Evolutionary conservation across 2,113 vertebrate species (phyloP).

Genomic region (Eudorcas thomsonii): DNA sequence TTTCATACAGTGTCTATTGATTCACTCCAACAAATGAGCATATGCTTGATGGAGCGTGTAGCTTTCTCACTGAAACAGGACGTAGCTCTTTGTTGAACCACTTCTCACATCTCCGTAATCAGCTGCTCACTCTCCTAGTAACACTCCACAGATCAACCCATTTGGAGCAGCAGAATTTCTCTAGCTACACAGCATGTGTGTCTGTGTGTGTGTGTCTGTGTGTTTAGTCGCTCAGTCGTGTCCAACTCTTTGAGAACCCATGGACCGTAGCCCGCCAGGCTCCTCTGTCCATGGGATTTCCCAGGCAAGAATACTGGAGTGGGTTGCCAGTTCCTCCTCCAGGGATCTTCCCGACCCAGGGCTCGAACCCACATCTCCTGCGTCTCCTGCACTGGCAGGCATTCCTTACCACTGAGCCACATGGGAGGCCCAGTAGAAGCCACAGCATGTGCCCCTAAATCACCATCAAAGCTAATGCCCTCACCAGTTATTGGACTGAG

Average conservation of each 20-base stretch:
- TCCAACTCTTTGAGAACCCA: background rate
- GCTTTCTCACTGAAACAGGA: background rate
- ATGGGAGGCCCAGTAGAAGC: background rate
- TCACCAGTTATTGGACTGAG: background rate
- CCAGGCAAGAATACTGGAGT: background rate
- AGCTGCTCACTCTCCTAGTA: background rate
- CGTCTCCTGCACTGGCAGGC: background rate
- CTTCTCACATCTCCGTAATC: background rate
- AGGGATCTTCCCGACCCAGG: background rate
- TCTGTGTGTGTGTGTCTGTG: too few relatives aligned
- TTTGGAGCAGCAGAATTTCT: background rate
- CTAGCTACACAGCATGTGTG: background rate
- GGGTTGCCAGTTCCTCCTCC: background rate
- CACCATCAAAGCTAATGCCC: background rate
- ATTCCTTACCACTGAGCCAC: background rate
- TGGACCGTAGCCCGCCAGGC: background rate
- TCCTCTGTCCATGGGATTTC: background rate
- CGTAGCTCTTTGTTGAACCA: background rate
- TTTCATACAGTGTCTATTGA: background rate
- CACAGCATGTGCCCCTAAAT: background rate
- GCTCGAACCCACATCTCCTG: background rate
- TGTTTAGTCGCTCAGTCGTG: background rate
- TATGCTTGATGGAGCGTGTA: background rate
- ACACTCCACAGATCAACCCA: background rate
- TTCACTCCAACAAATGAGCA: background rate